Evolutionary conservation across 2,888 invertebrate genomes (phyloP), one percentile per base, ranked within the genome.

Genomic region (Lasiommata megera): DNA sequence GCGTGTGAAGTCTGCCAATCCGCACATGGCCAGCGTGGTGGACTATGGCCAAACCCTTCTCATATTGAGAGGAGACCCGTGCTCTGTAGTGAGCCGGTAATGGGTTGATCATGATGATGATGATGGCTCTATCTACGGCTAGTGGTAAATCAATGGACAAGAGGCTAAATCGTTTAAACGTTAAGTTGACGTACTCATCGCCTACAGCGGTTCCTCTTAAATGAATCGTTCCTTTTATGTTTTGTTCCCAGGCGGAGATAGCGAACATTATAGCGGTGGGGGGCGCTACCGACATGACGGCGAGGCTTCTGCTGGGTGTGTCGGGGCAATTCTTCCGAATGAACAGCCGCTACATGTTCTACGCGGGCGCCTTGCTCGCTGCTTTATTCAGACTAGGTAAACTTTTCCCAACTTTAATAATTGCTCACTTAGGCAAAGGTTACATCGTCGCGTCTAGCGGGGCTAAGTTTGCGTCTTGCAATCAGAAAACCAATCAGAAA

Each of bases 251-350:
- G 90, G 56, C 73, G 1, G 90, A 94, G 58, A 91, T 93, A 62
- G 93, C 94, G 0, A 81, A 91, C 46, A 90, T 93, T 52, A 91
- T 94, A 68, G 92, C 93, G 0, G 72, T 93, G 2, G 92, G 92
- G 1, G 94, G 94, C 18, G 90, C 91, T 0, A 92, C 92, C 0
- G 94, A 94, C 69, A 90, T 94, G 75, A 79, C 87, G 0, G 93
- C 93, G 0, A 86, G 94, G 52, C 82, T 94, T 31, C 72, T 92
- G 31, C 78, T 94, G 0, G 93, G 93, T 0, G 67, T 93, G 0
- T 84, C 93, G 5, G 93, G 92, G 0, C 87, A 92, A 17, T 83
- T 93, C 70, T 84, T 92, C 53, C 78, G 81, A 8, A 81, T 93
- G 62, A 92, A 92, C 69, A 93, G 93, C 56, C 88, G 93, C 14